phyloP scores from a whole-genome alignment of 2,888 invertebrate species.

The Melanotus villosus region DNA sequence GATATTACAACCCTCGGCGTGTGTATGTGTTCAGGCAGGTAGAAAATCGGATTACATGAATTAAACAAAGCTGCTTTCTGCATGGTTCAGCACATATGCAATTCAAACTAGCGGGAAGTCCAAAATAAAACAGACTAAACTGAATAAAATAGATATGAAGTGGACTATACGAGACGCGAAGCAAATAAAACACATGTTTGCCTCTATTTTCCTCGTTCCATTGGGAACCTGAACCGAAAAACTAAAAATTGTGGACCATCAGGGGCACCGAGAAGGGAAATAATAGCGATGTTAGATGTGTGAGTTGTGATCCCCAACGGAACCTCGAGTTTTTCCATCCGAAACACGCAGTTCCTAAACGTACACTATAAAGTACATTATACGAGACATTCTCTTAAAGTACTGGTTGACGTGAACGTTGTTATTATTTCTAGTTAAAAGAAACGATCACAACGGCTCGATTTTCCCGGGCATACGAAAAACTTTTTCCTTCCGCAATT shows the following conservation, averaged over 20 bases:
- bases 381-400: conserved; percentile 1
- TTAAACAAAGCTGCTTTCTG: conserved; percentile 35
- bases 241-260: conserved; percentile 48
- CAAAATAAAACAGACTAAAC: conserved; percentile 21
- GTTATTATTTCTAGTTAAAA: conserved; percentile 5
- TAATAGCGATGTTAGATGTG: conserved; percentile 46
- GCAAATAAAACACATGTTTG: conserved; percentile 43
- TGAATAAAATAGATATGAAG: conserved; percentile 29
- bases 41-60: conserved; percentile 36
- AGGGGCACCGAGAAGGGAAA: conserved; percentile 41
- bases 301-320: conserved; percentile 47
- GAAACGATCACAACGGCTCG: conserved; percentile 13
- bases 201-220: conserved; percentile 30
- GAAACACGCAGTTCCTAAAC: conserved; percentile 27
- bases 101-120: conserved; percentile 16
- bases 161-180: conserved; percentile 15
- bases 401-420: conserved; percentile 10
- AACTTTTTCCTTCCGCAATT: no score
- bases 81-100: conserved; percentile 29
- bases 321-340: conserved; percentile 25
- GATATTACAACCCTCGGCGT: conserved; percentile 15
- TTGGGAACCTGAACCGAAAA: conserved; percentile 35
- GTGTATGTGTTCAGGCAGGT: conserved; percentile 33
- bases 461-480: no score
- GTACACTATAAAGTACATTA: conserved; percentile 11